These are phyloP conservation scores for Drosophila picticornis DNA, from an alignment of 2,888 invertebrate genomes.

Conservation along the genomic window DNA sequence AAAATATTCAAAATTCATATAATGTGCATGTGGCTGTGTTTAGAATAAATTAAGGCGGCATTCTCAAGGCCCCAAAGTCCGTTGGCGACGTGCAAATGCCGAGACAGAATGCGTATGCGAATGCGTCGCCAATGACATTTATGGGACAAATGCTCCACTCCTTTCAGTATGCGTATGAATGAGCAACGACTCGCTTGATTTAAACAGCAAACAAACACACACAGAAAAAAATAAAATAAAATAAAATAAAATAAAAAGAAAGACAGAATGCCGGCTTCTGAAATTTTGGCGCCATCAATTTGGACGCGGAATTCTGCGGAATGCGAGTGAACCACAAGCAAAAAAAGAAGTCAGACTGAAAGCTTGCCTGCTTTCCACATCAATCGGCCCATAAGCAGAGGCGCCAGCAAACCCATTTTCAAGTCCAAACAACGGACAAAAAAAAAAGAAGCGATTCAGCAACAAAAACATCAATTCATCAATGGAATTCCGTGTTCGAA, in stretches of 20 bases:
- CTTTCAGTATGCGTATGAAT: slow-evolving; percentile 61
- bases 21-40: slow-evolving; percentile 58
- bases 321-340: slow-evolving; percentile 58
- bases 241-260: slow-evolving; percentile 2
- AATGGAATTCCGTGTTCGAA: slow-evolving; percentile 73
- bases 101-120: slow-evolving; percentile 59
- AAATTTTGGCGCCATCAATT: slow-evolving; percentile 82
- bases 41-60: slow-evolving; percentile 71
- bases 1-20: slow-evolving; percentile 82
- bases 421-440: slow-evolving; percentile 28
- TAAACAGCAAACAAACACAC: neutral
- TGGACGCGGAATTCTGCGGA: slow-evolving; percentile 74
- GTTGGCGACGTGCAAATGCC: slow-evolving; percentile 72
- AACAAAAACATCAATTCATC: slow-evolving; percentile 59
- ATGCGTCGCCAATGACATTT: slow-evolving; percentile 70
- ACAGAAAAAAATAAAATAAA: neutral
- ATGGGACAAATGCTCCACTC: slow-evolving; percentile 79
- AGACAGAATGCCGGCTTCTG: slow-evolving; percentile 53
- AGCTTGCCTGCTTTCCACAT: slow-evolving; percentile 65
- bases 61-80: slow-evolving; percentile 63
- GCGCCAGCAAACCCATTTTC: slow-evolving; percentile 75
- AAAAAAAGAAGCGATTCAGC: slow-evolving; percentile 17
- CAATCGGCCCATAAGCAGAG: slow-evolving; percentile 56
- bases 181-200: slow-evolving; percentile 24
- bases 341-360: slow-evolving; percentile 27